phyloP scores from a whole-genome alignment of 2,797 vertebrate genomes.

The Masticophis lateralis region DNA sequence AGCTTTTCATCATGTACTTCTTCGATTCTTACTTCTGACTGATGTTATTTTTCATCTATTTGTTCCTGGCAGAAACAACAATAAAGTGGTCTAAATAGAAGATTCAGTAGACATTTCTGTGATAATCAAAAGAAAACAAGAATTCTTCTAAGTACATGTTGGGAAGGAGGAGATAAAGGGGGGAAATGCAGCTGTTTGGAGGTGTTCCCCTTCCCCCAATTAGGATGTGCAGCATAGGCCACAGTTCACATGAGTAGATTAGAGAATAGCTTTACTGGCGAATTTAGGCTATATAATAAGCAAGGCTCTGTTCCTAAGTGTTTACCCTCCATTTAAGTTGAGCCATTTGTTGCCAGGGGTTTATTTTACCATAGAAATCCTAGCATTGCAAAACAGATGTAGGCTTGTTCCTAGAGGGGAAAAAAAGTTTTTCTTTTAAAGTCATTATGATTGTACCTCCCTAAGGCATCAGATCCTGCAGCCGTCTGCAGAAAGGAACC shows the following conservation, averaged over 20 bases:
- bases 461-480: constrained; percentile 54
- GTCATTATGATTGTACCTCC: constrained; percentile 47
- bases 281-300: constrained; percentile 67
- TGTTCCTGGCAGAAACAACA: constrained; percentile 41
- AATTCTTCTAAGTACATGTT: constrained; percentile 30
- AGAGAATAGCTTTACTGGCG: constrained; percentile 53
- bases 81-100: constrained; percentile 36
- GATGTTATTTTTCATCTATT: constrained; percentile 39
- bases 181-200: constrained; percentile 62
- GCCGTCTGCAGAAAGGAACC: constrained; percentile 59
- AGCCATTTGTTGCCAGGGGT: constrained; percentile 69
- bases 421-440: constrained; percentile 21
- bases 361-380: constrained; percentile 71
- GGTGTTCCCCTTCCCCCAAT: neutral
- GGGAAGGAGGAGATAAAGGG: constrained; percentile 43
- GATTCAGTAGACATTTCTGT: constrained; percentile 42
- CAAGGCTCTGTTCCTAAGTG: constrained; percentile 62
- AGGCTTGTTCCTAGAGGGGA: constrained; percentile 73
- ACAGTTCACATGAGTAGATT: constrained; percentile 60
- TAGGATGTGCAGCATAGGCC: constrained; percentile 44
- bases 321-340: constrained; percentile 62
- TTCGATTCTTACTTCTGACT: constrained; percentile 37
- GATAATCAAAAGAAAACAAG: neutral
- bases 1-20: constrained; percentile 53
- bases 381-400: constrained; percentile 71